A percentile compares a stretch with the other conserved stretches of the same genome.
phyloP scores from a whole-genome alignment of 2,113 vertebrate species.

The Plecturocebus donacophilus region DNA sequence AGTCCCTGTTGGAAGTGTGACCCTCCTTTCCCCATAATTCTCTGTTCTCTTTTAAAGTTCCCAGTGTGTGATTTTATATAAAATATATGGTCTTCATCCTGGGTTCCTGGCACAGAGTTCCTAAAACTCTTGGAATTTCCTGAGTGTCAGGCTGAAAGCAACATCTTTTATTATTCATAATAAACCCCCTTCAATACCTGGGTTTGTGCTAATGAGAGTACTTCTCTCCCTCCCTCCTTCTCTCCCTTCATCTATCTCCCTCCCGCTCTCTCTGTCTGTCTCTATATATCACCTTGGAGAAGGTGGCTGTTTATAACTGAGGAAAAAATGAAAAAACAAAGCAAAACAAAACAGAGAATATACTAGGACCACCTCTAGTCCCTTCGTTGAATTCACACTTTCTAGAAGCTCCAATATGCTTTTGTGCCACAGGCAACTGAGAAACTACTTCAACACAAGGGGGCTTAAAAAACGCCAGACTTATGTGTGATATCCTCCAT shows the following conservation, averaged over 20 bases:
- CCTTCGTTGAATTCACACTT: background rate
- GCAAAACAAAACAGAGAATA: background rate
- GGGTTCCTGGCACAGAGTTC: background rate
- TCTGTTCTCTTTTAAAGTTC: too few species aligned
- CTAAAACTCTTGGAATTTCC: background rate
- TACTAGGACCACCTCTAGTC: background rate
- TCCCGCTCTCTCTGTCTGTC: too few species aligned
- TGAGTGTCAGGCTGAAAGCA: background rate
- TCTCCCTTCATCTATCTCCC: background rate
- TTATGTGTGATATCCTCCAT: fast-evolving
- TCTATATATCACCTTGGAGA: background rate
- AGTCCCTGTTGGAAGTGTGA: background rate
- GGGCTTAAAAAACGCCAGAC: background rate
- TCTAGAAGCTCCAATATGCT: background rate
- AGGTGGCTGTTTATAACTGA: background rate
- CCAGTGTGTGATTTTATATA: background rate
- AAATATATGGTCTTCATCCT: background rate
- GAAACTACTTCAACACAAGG: fast-evolving
- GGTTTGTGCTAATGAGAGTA: background rate
- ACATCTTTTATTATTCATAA: background rate
- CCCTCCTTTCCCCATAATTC: background rate
- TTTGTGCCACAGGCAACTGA: background rate
- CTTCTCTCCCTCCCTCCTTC: background rate
- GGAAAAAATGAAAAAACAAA: background rate
- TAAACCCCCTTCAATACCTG: background rate